These are phyloP conservation scores for Troides aeacus DNA, from an alignment of 2,888 invertebrate genomes.

Conservation along the genomic window DNA sequence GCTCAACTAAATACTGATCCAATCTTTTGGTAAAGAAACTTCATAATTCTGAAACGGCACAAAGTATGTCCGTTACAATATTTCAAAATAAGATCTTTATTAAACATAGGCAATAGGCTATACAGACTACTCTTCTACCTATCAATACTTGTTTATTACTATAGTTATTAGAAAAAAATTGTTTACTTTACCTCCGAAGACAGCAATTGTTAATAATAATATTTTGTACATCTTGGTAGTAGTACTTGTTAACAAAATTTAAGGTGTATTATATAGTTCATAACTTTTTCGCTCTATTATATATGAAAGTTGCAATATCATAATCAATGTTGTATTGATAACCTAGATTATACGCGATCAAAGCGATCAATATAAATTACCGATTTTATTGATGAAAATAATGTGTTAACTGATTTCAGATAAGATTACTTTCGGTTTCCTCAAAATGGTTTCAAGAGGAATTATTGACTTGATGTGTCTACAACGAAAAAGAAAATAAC, in stretches of 20 bases:
- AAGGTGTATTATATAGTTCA: neutral
- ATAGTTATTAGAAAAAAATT: neutral
- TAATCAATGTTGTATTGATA: constrained; percentile 22
- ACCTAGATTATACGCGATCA: constrained; percentile 22
- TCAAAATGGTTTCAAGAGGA: constrained; percentile 11
- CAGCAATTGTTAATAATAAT: constrained; percentile 5
- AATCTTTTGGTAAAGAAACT: no score
- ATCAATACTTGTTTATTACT: no score
- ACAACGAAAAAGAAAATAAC: neutral
- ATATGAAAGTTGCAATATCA: constrained; percentile 15
- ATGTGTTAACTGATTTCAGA: constrained; percentile 22
- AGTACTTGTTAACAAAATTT: neutral
- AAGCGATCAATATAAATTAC: constrained; percentile 13
- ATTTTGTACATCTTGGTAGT: constrained; percentile 18
- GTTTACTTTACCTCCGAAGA: constrained; percentile 18
- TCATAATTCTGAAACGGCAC: neutral
- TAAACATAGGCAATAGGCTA: neutral
- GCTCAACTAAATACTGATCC: no score
- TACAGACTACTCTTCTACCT: no score
- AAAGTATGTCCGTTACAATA: neutral
- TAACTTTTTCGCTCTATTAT: constrained; percentile 3
- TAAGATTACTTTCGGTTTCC: constrained; percentile 24
- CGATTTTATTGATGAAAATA: constrained; percentile 12
- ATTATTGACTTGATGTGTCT: neutral
- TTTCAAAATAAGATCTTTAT: no score